Evolutionary conservation across 2,113 vertebrate genomes (phyloP), one percentile per base, ranked within the genome.

Genomic region (Macquaria ambigua): DNA sequence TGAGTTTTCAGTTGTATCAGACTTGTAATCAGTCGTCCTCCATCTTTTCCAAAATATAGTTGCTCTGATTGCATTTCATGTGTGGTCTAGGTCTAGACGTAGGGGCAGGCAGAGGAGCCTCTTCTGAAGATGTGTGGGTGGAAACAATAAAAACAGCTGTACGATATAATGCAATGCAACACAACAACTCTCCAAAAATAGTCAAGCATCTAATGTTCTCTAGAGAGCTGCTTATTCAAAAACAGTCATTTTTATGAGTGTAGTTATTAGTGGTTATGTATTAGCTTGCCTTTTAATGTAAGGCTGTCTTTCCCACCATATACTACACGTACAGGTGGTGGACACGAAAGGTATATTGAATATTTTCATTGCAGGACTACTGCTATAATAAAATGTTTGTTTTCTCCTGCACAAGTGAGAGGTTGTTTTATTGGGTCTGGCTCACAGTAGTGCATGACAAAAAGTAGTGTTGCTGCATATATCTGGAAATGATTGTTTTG

Each of bases 141-240:
- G 56, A 64, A 55, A 25, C 25, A 81, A 64, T 64, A 72, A 75
- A 79, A 79, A 68, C 39, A 75, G 25, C 12, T 63, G 46, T 56
- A n/a, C 8, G 25, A 53, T 43, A 55, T 23, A 61, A 62, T 39
- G 53, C 23, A 61, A 39, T 39, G 62, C 21, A 52, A 75, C 1
- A 43, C 23, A 68, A 48, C 14, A 50, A n/a, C 23, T 56, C 34
- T 25, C 1, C n/a, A 56, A 48, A 56, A 46, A 43, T 3, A 6
- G 10, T 41, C 34, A 31, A 46, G 37, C n/a, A 16, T 56, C 52
- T 43, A 28, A 28, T 39, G 50, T 55, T 39, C 56, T 5, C 52
- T 50, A 34, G n/a, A 9, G 23, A 41, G 48, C 14, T 43, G n/a
- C 68, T 68, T 56, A 31, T 67, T 67, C 5, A 66, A 41, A n/a